Base-by-base conservation (phyloP, 2,797 vertebrate species). In the Sebastes taczanowskii region DNA sequence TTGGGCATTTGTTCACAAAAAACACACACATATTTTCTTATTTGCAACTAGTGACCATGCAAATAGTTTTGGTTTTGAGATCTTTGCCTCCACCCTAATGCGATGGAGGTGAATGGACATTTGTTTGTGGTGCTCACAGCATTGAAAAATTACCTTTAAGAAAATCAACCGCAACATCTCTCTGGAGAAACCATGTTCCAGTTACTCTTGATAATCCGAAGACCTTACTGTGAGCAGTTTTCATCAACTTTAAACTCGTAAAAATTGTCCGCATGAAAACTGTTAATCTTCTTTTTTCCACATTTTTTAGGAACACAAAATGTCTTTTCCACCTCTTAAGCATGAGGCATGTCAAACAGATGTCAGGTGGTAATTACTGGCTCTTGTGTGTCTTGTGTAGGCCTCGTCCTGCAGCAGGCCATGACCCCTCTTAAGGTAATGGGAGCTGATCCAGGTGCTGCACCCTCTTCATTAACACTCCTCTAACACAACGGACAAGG, bases 391-490 rank as follows among this genome's bases (percentile, higher is more conserved):
- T 70, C 63, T 77, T 59, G 22, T 60, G 67, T 71, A 9, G 20
- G 53, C 20, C 65, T 80, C 23, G 75, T 78, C 82, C 82, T 77
- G 42, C 66, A 73, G 59, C 38, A 52, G 76, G 78, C 81, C 78
- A 1, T 65, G 86, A 90, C 86, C 89, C 80, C 71, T 85, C 56
- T 68, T 82, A 56, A 78, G 74, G 88, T 87, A 84, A 91, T 71
- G 78, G 60, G 67, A 60, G 72, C 78, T 55, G 38, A 81, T 90
- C 82, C 89, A 90, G 87, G 87, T 90, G 86, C 86, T 83, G 58
- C 72, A 83, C 32, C 14, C 20, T 76, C 61, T 67, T 71, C 55
- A 76, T 82, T 80, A 68, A 81, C 71, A 80, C 60, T 7, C 65
- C 58, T 77, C 11, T 4, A 22, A 80, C 42, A 69, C 22, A 64